Evolutionary conservation across 2,113 vertebrate species (phyloP), one percentile per base, ranked within the genome.

Genomic region (Chamaea fasciata): DNA sequence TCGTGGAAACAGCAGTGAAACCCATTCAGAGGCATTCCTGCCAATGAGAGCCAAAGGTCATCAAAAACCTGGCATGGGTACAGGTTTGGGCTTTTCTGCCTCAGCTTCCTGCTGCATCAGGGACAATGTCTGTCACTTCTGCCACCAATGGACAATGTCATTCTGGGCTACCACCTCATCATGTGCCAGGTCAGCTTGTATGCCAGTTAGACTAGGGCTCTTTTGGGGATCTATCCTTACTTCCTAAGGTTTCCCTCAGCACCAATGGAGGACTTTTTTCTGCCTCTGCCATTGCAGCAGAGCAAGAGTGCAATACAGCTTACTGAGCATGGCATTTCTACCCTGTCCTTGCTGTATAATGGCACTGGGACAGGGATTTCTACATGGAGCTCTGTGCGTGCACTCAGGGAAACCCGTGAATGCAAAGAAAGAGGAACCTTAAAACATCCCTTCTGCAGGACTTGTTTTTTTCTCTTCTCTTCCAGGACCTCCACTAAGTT

Each of bases 321-420:
- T 55, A 6, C 10, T 5, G 8, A 88, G 6, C 0, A 0, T 44
- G 44, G 18, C 24, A n/a, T 70, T 89, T 67, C 33, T 70, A 7
- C 30, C 24, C 16, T 41, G 15, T 14, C 35, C 52, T 75, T 78
- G 65, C 37, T 89, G 6, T 11, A 8, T n/a, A 24, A 23, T 35
- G 63, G 49, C 65, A 49, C 4, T 16, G 17, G 22, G 56, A 31
- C 26, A 76, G n/a, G 42, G 16, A 15, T 7, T 91, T 42, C 23
- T 81, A 3, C 16, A 1, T 8, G 33, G 47, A 87, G 21, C 44
- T 67, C 1, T 46, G 33, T 20, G 22, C 30, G 22, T 14, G 27
- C 53, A 42, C 52, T 55, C 53, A 13, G 28, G 23, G 10, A 28
- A 59, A 70, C 31, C 33, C 15, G 3, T 47, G 30, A 21, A 22